A percentile compares a stretch with the other conserved stretches of the same genome.
Evolutionary conservation across 2,888 invertebrate species (phyloP).

Genomic region (Agonopterix alstromeriana): DNA sequence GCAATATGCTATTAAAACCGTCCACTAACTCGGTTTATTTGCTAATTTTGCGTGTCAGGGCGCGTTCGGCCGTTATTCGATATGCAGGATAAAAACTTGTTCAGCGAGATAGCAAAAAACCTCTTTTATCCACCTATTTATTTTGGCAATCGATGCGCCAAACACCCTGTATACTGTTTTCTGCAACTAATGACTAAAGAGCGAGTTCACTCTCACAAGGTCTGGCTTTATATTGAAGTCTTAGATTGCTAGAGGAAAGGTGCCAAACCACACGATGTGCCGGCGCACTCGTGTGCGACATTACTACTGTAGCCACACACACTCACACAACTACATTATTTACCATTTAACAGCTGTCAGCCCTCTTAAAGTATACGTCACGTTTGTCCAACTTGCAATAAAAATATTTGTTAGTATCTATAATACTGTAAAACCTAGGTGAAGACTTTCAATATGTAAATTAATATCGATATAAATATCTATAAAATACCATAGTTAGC

Average conservation of each 20-base stretch:
- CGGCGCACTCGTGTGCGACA: conserved; percentile 1
- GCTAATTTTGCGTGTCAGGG: no score
- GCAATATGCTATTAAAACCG: no score
- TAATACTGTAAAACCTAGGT: neutral
- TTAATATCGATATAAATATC: conserved; percentile 11
- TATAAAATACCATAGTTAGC: conserved; percentile 21
- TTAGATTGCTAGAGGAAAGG: neutral
- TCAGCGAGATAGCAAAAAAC: no score
- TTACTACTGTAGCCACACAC: neutral
- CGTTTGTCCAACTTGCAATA: conserved; percentile 49
- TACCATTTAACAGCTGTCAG: conserved; percentile 43
- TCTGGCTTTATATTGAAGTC: no score
- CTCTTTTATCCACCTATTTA: no score
- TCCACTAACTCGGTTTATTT: no score
- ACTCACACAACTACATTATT: conserved; percentile 4
- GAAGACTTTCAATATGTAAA: neutral
- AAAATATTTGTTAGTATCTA: conserved; percentile 15
- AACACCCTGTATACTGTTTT: no score
- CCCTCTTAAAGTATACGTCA: conserved; percentile 36
- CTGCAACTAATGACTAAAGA: no score
- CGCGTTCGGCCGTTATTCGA: no score
- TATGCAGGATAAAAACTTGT: no score
- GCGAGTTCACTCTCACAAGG: no score
- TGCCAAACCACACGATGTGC: neutral
- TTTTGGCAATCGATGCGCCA: no score